Evolutionary conservation across 2,888 invertebrate species (phyloP), one percentile per base, ranked within the genome.

Genomic region (Calliphora vomitoria): DNA sequence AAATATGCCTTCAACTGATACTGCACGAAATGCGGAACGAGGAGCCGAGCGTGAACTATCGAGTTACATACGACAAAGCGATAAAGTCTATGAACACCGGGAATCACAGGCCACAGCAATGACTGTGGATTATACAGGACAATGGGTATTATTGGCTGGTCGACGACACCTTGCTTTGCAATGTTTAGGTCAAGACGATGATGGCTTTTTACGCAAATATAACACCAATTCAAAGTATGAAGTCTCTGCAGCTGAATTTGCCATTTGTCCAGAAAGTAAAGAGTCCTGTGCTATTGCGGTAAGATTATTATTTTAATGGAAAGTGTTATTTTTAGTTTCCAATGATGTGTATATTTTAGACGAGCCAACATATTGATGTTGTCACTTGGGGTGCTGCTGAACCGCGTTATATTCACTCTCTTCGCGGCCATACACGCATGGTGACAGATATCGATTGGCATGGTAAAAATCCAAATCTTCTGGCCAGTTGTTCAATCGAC

Each of bases 381-480:
- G 96, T 97, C 90, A 96, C 96, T 68, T 97, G 98, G 96, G 95
- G 95, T 83, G 95, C 95, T 50, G 95, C 96, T 11, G 97, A 97
- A 89, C 94, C 98, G 5, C 95, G 96, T 78, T 96, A 96, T 86
- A 95, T 95, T 72, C 95, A 96, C 91, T 96, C 96, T 11, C 94
- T 98, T 41, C 95, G 96, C 68, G 97, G 97, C 0, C 98, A 98
- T 91, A 98, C 98, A 0, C 94, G 98, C 88, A 97, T 97, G 20
- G 97, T 98, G 41, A 97, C 97, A 84, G 98, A 98, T 92, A 95
- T 99, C 79, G 98, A 98, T 94, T 99, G 99, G 97, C 98, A 98
- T 91, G 95, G 95, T 72, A 95, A 95, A 91, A 96, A 97, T 92
- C 95, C 96, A 1, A 96, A 96, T 92, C 93, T 96, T 68, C 93